A percentile compares a stretch with the other conserved stretches of the same genome.
Conservation (phyloP, 2,113 vertebrate genomes). For the Taxidea taxus region DNA sequence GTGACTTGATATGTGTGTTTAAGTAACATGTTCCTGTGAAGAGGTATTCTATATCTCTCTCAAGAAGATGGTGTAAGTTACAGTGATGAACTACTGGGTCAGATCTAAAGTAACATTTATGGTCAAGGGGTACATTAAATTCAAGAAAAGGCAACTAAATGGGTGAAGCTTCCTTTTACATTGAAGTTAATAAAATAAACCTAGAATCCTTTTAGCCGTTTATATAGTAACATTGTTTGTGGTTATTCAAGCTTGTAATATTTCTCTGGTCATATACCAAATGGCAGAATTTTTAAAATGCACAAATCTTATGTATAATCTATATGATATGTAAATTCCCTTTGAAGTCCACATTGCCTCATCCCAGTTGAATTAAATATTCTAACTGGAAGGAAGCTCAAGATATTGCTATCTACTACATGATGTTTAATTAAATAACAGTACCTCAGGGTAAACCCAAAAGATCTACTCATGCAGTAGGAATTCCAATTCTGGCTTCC, state of each 20-base stretch:
- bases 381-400: conserved; percentile 34
- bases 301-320: neutral
- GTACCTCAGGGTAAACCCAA: neutral
- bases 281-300: conserved; percentile 35
- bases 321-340: conserved; percentile 17
- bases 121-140: neutral
- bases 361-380: conserved; percentile 21
- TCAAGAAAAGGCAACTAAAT: neutral
- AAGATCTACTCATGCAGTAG: neutral
- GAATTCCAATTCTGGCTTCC: neutral
- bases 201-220: neutral
- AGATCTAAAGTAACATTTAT: conserved; percentile 1
- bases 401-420: neutral
- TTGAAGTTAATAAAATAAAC: neutral
- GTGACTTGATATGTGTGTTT: conserved; percentile 16
- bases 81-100: neutral
- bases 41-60: neutral
- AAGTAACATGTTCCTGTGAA: neutral
- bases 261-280: neutral
- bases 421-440: conserved; percentile 52
- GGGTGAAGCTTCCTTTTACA: neutral
- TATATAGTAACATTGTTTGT: neutral
- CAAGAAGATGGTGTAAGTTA: neutral
- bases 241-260: neutral
- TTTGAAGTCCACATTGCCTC: conserved; percentile 32